Conservation (phyloP, 2,113 vertebrate genomes). For the Scomber scombrus region DNA sequence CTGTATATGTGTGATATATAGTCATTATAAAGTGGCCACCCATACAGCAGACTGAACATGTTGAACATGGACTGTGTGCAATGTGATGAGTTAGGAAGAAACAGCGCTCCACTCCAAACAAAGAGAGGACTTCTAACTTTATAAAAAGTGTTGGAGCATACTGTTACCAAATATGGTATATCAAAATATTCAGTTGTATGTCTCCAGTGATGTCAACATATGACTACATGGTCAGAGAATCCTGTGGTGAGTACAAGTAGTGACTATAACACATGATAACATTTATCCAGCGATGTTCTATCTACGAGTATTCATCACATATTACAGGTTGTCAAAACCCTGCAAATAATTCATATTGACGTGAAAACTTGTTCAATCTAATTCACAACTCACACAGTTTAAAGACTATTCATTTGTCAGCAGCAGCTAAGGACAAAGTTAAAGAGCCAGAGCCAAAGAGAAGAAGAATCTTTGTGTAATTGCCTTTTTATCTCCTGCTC, state of each 20-base stretch:
- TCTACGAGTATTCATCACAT: too few relatives aligned
- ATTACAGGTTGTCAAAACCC: too few relatives aligned
- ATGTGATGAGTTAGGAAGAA: not conserved
- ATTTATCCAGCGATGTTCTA: not conserved
- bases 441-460: not conserved
- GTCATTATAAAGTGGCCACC: too few relatives aligned
- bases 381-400: too few relatives aligned
- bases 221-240: slow-evolving; percentile 6
- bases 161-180: slow-evolving; percentile 19
- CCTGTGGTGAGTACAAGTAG: slow-evolving; percentile 5
- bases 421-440: not conserved
- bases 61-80: too few relatives aligned
- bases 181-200: slow-evolving; percentile 3
- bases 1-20: too few relatives aligned
- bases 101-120: not conserved
- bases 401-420: too few relatives aligned
- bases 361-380: too few relatives aligned
- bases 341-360: too few relatives aligned
- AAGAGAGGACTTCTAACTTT: not conserved
- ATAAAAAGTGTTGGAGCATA: not conserved
- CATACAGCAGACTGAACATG: too few relatives aligned
- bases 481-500: too few relatives aligned
- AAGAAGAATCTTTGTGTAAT: not conserved
- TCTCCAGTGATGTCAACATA: not conserved
- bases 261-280: not conserved